Percentiles rank a stretch among this genome's conserved stretches.
These are phyloP conservation scores for Volucella bombylans DNA, from an alignment of 2,888 invertebrate genomes.

Conservation along the genomic window DNA sequence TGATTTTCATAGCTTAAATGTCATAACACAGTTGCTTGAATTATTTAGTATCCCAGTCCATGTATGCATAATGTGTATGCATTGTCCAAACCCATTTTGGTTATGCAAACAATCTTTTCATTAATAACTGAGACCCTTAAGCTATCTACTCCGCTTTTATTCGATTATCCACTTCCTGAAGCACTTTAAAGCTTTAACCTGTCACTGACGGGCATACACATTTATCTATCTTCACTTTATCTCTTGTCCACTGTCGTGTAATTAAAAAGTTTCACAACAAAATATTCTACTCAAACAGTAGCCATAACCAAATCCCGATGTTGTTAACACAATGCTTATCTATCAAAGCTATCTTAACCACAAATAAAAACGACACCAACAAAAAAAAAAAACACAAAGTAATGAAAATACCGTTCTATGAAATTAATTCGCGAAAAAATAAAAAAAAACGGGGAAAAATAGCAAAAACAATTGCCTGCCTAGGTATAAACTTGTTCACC, in stretches of 20 bases:
- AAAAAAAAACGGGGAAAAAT: not conserved
- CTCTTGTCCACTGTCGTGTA: slow-evolving; percentile 13
- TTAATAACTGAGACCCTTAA: too few relatives aligned
- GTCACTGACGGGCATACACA: not conserved
- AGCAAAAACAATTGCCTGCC: not conserved
- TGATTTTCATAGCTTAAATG: too few relatives aligned
- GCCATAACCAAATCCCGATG: slow-evolving; percentile 30
- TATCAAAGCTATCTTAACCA: slow-evolving; percentile 4
- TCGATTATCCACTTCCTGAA: too few relatives aligned
- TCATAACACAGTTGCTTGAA: too few relatives aligned
- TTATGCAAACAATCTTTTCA: too few relatives aligned
- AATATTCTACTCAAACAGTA: slow-evolving; percentile 30
- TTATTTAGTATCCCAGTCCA: too few relatives aligned
- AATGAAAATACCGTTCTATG: not conserved
- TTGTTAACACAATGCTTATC: slow-evolving; percentile 54
- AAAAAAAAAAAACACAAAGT: not conserved
- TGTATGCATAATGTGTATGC: too few relatives aligned
- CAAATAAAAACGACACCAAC: not conserved
- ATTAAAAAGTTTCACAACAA: slow-evolving; percentile 40
- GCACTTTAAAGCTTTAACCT: too few relatives aligned
- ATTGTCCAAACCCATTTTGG: too few relatives aligned
- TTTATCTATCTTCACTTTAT: not conserved
- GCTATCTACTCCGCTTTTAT: too few relatives aligned
- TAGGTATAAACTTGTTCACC: slow-evolving; percentile 27
- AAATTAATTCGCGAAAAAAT: not conserved